Base-by-base conservation (phyloP, 2,888 invertebrate species). In the Thereva unica region DNA sequence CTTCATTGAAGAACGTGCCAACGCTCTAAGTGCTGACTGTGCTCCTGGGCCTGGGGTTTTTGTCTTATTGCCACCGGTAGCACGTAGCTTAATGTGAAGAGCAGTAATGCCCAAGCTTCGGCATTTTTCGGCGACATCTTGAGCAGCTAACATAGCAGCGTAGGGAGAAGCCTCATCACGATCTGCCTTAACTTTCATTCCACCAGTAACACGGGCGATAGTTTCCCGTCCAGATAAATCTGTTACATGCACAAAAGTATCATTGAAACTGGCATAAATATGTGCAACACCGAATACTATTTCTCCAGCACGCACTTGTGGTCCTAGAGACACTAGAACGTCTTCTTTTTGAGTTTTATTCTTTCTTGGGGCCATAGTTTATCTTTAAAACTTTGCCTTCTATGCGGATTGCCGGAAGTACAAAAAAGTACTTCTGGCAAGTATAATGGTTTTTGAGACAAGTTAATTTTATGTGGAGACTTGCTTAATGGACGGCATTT, bases 151-250 rank as follows among this genome's bases (percentile, higher is more conserved):
- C 99, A 99, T 99, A 89, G 99, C 99, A 77, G 99, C 99, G 80
- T 99, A 99, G 55, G 99, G 99, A 54, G 98, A 98, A 72, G 99
- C 96, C 84, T 99, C 99, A 83, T 99, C 99, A 85, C 99, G 91
- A 85, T 99, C 99, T 75, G 99, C 99, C 84, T 99, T 99, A 54
- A 99, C 99, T 85, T 99, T 99, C 99, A 99, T 99, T 70, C 95
- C 95, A 76, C 95, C 95, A 74, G 99, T 99, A 64, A 99, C 95
- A 78, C 98, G 86, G 72, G 93, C 92, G 76, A 94, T 93, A 10
- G 93, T 94, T 89, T 94, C 94, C 78, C 93, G 91, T 74, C 99
- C 99, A 68, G 98, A 99, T 76, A 99, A 86, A 84, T 99, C 99
- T 10, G 99, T 99, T 71, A 99, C 96, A 85, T 99, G 99, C 55